A percentile compares a stretch with the other conserved stretches of the same genome.
These are phyloP conservation scores for Crotalus tigris DNA, from an alignment of 2,113 vertebrate genomes.

Conservation along the genomic window DNA sequence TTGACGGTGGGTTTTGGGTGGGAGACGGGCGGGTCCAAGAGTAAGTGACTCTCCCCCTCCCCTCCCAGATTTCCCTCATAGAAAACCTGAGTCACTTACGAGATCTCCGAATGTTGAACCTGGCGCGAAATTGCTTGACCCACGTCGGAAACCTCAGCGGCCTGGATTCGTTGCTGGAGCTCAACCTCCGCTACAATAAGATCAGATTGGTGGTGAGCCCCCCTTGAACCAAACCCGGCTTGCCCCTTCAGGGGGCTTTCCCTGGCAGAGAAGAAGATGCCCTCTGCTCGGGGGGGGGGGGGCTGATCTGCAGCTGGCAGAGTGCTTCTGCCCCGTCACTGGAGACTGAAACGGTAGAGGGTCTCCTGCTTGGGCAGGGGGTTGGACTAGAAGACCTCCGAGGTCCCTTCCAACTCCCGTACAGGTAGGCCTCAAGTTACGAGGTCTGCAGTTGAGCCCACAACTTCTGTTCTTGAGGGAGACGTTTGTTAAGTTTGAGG, in stretches of 20 bases:
- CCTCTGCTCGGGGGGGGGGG: background rate
- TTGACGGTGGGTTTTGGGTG: background rate
- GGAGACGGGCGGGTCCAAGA: background rate
- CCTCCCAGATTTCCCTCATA: conserved; percentile 81
- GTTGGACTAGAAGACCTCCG: too few relatives aligned
- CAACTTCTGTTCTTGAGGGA: too few relatives aligned
- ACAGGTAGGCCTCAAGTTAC: too few relatives aligned
- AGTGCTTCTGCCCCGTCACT: background rate
- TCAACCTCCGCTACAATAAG: conserved; percentile 86
- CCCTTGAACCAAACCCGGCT: background rate
- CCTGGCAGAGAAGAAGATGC: too few relatives aligned
- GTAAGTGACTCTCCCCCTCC: background rate
- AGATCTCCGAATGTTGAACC: conserved; percentile 86
- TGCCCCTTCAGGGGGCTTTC: background rate
- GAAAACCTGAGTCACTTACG: conserved; percentile 84
- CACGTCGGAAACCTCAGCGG: conserved; percentile 84
- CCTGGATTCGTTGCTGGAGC: conserved; percentile 83
- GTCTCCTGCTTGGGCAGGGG: too few relatives aligned
- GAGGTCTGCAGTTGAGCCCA: too few relatives aligned
- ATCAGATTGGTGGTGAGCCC: conserved; percentile 86
- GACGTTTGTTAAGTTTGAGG: too few relatives aligned
- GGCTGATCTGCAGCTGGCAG: background rate
- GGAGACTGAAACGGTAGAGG: rapidly evolving
- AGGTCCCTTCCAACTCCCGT: too few relatives aligned
- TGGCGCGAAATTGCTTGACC: conserved; percentile 86